Base-by-base conservation (phyloP, 1,140 invertebrate species). In the Drosophila setifemur region DNA sequence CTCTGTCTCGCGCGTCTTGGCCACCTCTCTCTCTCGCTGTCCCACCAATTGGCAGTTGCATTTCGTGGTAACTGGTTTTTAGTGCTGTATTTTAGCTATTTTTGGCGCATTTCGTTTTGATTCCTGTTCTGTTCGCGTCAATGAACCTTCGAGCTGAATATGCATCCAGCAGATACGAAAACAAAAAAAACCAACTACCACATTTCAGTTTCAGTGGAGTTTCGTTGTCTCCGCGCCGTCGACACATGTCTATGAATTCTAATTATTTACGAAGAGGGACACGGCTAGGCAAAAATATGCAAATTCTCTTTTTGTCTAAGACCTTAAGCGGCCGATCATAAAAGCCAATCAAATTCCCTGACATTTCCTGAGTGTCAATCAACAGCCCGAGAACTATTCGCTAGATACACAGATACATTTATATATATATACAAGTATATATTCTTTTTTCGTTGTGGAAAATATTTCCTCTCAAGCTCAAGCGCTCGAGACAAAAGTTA, bases 321-420 rank as follows among this genome's bases (percentile, higher is more conserved):
- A 68, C 70, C 73, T 61, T 76, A 69, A 44, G 50, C 68, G 73
- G 73, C 67, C 44, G 60, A 57, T 55, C 73, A 71, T 78, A 79
- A 85, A 83, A 85, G 79, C 64, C 81, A 71, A 83, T 85, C 79
- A 85, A 78, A 83, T 78, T 70, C 74, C 35, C 53, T 85, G 79
- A 83, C 79, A 85, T 83, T 83, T 83, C 79, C 79, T 83, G 79
- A 83, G 79, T 83, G 79, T 85, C 79, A 83, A 83, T 83, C 79
- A 85, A 57, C 66, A 35, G n/a, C n/a, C n/a, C n/a, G n/a, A n/a
- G 50, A 61, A 74, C 69, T 71, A 77, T 82, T 44, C 60, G 48
- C 55, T 52, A 25, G 33, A 40, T 45, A 43, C 37, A 26, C 19
- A 57, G 6, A 21, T 18, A 11, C 3, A 18, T 19, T n/a, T 29